phyloP scores from a whole-genome alignment of 2,888 invertebrate species.

The Phragmatobia fuliginosa region DNA sequence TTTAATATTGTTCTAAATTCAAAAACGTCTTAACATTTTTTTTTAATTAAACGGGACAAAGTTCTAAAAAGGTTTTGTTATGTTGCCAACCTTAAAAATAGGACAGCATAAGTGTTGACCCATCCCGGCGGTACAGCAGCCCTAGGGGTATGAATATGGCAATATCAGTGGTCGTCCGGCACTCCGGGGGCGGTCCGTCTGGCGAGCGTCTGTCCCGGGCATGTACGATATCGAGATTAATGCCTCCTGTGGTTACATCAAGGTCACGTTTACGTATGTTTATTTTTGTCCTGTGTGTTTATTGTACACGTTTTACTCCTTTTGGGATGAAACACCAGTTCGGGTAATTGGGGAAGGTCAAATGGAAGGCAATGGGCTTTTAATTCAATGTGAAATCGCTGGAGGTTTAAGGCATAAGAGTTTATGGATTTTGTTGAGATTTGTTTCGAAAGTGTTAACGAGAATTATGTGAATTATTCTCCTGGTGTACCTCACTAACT shows the following conservation, averaged over 20 bases:
- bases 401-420: not conserved
- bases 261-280: slow-evolving; percentile 53
- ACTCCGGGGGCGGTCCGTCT: slow-evolving; percentile 49
- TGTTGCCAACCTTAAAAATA: slow-evolving; percentile 3
- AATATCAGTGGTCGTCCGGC: slow-evolving; percentile 51
- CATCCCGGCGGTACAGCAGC: slow-evolving; percentile 20
- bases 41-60: not conserved
- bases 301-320: slow-evolving; percentile 30
- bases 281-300: slow-evolving; percentile 39
- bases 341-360: slow-evolving; percentile 21
- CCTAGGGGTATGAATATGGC: slow-evolving; percentile 50
- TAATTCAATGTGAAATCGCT: not conserved
- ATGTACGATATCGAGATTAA: slow-evolving; percentile 49
- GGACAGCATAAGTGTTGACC: slow-evolving; percentile 4
- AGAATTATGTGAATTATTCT: not conserved
- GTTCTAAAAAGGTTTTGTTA: not conserved
- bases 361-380: slow-evolving; percentile 10
- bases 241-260: slow-evolving; percentile 54
- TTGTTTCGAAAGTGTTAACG: not conserved
- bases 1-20: not conserved
- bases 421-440: not conserved
- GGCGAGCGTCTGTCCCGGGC: slow-evolving; percentile 50
- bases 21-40: not conserved
- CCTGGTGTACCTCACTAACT: too few relatives aligned
- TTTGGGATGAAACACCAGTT: slow-evolving; percentile 14